These are phyloP conservation scores for Plagiodera versicolora DNA, from an alignment of 2,888 invertebrate species.

Conservation along the genomic window DNA sequence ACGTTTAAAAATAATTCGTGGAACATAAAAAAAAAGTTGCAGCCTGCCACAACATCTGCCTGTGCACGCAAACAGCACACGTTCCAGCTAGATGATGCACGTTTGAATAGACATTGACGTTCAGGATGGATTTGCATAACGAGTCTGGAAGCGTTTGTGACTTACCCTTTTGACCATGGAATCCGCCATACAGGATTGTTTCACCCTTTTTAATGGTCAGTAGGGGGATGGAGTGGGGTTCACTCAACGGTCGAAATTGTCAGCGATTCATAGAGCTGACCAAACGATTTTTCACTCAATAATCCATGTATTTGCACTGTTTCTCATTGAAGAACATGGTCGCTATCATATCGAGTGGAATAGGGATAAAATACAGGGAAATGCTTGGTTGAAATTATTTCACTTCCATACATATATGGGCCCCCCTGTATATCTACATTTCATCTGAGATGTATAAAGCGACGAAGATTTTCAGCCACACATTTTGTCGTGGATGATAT, in stretches of 20 bases:
- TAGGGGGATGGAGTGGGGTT: constrained; percentile 10
- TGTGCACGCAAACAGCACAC: background rate
- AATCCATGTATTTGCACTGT: too few relatives aligned
- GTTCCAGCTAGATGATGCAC: background rate
- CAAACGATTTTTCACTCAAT: too few relatives aligned
- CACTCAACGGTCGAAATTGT: constrained; percentile 1
- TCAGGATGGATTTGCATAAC: background rate
- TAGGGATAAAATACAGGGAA: too few relatives aligned
- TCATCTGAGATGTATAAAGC: too few relatives aligned
- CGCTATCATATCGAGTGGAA: too few relatives aligned
- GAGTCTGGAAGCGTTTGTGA: background rate
- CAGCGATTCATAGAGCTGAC: background rate
- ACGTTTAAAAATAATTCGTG: background rate
- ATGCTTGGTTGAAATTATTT: too few relatives aligned
- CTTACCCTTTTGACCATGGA: constrained; percentile 20
- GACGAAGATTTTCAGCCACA: too few relatives aligned
- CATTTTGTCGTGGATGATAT: too few relatives aligned
- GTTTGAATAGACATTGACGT: background rate
- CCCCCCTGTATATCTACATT: too few relatives aligned
- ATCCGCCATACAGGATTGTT: constrained; percentile 16
- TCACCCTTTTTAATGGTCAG: constrained; percentile 25
- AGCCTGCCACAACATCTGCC: constrained; percentile 1
- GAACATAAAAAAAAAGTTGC: background rate
- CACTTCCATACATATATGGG: too few relatives aligned
- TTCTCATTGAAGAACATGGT: too few relatives aligned